A percentile compares a stretch with the other conserved stretches of the same genome.
Evolutionary conservation across 2,888 invertebrate species (phyloP).

Genomic region (Tinea trinotella): DNA sequence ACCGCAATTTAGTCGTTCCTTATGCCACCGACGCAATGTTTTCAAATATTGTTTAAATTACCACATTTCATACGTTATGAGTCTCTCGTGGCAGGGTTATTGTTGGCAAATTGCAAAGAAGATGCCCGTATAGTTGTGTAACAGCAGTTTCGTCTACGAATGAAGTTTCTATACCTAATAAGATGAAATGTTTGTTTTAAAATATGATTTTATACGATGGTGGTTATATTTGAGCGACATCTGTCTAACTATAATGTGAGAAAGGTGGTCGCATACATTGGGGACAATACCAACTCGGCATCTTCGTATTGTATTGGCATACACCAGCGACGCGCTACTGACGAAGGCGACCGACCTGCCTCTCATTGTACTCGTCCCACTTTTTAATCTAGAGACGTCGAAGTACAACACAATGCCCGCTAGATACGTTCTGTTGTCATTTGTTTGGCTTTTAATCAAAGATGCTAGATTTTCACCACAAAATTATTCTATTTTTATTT

Average conservation of each 20-base stretch:
- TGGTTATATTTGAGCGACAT: background rate
- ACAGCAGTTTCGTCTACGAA: too few species aligned
- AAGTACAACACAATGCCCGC: constrained; percentile 57
- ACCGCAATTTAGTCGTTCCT: constrained; percentile 36
- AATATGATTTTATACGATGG: too few species aligned
- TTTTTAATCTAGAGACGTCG: constrained; percentile 66
- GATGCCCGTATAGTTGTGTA: constrained; percentile 15
- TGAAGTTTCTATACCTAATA: too few species aligned
- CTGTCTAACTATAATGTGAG: background rate
- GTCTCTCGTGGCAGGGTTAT: constrained; percentile 27
- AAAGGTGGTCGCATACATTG: background rate
- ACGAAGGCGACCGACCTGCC: constrained; percentile 5
- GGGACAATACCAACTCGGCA: background rate
- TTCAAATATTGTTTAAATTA: constrained; percentile 41
- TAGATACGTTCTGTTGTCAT: constrained; percentile 47
- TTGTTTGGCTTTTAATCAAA: constrained; percentile 51
- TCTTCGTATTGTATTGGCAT: background rate
- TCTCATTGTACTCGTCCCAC: constrained; percentile 42
- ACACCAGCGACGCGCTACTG: background rate
- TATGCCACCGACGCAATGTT: constrained; percentile 34
- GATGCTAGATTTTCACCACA: constrained; percentile 22
- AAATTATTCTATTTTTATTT: constrained; percentile 1
- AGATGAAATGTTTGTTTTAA: too few species aligned
- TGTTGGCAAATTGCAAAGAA: constrained; percentile 26
- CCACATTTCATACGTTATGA: constrained; percentile 36